Conservation (phyloP, 2,113 vertebrate genomes). For the Macquaria australasica region DNA sequence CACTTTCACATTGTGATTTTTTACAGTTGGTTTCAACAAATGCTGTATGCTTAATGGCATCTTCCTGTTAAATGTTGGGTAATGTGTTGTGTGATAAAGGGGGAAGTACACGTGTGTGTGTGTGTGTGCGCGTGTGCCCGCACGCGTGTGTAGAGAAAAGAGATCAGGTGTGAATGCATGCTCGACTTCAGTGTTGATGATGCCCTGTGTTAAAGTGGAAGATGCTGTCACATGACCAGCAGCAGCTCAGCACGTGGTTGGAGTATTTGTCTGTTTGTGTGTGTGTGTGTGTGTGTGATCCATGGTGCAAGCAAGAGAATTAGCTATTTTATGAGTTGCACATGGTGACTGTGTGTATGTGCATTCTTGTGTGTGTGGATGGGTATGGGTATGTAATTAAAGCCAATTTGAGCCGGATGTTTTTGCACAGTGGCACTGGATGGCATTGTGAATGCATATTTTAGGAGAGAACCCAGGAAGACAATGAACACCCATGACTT, state of each 20-base stretch:
- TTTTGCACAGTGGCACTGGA: constrained; percentile 28
- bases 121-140: neutral
- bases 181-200: constrained; percentile 16
- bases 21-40: constrained; percentile 19
- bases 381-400: constrained; percentile 31
- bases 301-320: constrained; percentile 22
- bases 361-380: constrained; percentile 19
- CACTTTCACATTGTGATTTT: constrained; percentile 51
- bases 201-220: constrained; percentile 49
- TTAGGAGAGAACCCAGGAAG: constrained; percentile 2
- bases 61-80: constrained; percentile 44
- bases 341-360: constrained; percentile 12
- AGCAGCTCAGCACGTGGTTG: constrained; percentile 72
- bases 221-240: constrained; percentile 72
- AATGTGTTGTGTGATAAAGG: constrained; percentile 32
- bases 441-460: constrained; percentile 19
- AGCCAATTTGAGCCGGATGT: constrained; percentile 27
- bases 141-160: neutral
- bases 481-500: neutral
- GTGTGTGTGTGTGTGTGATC: constrained; percentile 28
- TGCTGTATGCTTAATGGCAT: neutral
- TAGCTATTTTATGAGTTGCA: constrained; percentile 39
- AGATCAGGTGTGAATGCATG: constrained; percentile 22
- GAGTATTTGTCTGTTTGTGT: constrained; percentile 26
- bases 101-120: constrained; percentile 44